Evolutionary conservation across 2,113 vertebrate genomes (phyloP), one percentile per base, ranked within the genome.

Genomic region (Acanthochromis polyacanthus): DNA sequence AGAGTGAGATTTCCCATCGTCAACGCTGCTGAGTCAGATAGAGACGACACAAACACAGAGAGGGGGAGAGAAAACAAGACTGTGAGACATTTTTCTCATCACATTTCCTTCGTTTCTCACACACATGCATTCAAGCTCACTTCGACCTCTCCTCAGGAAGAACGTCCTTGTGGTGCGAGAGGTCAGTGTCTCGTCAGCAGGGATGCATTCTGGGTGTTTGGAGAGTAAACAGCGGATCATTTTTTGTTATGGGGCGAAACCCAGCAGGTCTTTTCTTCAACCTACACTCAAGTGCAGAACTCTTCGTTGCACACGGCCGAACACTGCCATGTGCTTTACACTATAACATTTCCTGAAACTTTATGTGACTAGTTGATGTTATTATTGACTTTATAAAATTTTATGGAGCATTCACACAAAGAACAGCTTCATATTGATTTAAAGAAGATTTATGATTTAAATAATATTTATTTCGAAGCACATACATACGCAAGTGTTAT

Each of bases 1-100:
- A 86, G 51, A 53, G 68, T 82, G 58, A 91, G 76, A 32, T 61
- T 87, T 51, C 81, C 91, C 94, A 95, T 95, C 83, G 93, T 94
- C 38, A 79, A 53, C 63, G 73, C 60, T 56, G 65, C 83, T 82
- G 75, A 78, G 32, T 66, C 28, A 65, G 51, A 75, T 0, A 78
- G 68, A 83, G 36, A 76, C 1, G 15, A 78, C 50, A 84, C 2
- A 45, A 51, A 67, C 65, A 56, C 6, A 70, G 19, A 38, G 15
- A 28, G 28, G 48, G 3, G 3, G 10, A 50, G 10, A 73, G 66
- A 80, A n/a, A 75, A 60, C 38, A 53, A 25, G 59, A 70, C 10
- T 57, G 32, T 58, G 61, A 69, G 80, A 84, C 10, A 55, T 28
- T 60, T 78, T 51, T 46, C 53, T 60, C 80, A 69, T 75, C 71